Evolutionary conservation across 2,113 vertebrate species (phyloP).

Genomic region (Syngnathus floridae): DNA sequence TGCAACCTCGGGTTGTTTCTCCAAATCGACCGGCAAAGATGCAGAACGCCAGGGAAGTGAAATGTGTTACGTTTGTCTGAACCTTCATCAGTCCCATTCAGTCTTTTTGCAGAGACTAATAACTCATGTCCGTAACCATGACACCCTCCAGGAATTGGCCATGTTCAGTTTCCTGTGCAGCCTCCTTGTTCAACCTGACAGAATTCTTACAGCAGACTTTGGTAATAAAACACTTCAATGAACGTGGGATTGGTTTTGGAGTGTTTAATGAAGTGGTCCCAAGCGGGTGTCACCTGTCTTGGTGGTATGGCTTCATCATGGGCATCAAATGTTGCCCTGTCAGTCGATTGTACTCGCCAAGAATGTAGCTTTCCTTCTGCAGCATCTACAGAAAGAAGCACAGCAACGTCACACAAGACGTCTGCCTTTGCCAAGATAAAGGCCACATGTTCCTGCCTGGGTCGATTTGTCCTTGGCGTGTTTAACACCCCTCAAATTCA

Average conservation of each 20-base stretch:
- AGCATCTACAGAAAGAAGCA: slow-evolving; percentile 74
- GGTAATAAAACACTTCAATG: slow-evolving; percentile 62
- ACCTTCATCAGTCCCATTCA: neutral
- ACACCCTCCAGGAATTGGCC: slow-evolving; percentile 14
- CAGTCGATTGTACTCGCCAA: slow-evolving; percentile 72
- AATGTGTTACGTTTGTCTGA: slow-evolving; percentile 2
- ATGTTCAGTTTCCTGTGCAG: slow-evolving; percentile 47
- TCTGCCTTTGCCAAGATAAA: neutral
- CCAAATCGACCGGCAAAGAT: slow-evolving; percentile 10
- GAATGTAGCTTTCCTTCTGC: slow-evolving; percentile 77
- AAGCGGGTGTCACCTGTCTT: slow-evolving; percentile 34
- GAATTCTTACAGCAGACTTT: slow-evolving; percentile 57
- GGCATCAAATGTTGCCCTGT: slow-evolving; percentile 73
- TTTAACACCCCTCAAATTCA: too few species aligned
- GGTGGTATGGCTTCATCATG: slow-evolving; percentile 63
- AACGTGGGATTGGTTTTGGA: slow-evolving; percentile 9
- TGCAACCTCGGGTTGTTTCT: slow-evolving; percentile 40
- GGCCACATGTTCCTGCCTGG: too few species aligned
- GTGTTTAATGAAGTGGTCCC: neutral
- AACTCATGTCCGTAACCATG: neutral
- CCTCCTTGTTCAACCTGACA: slow-evolving; percentile 49
- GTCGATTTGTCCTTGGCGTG: neutral
- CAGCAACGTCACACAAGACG: neutral
- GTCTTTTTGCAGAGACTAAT: neutral
- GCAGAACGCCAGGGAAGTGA: slow-evolving; percentile 25